phyloP scores from a whole-genome alignment of 2,888 invertebrate genomes.

The Nomada lathburiana region DNA sequence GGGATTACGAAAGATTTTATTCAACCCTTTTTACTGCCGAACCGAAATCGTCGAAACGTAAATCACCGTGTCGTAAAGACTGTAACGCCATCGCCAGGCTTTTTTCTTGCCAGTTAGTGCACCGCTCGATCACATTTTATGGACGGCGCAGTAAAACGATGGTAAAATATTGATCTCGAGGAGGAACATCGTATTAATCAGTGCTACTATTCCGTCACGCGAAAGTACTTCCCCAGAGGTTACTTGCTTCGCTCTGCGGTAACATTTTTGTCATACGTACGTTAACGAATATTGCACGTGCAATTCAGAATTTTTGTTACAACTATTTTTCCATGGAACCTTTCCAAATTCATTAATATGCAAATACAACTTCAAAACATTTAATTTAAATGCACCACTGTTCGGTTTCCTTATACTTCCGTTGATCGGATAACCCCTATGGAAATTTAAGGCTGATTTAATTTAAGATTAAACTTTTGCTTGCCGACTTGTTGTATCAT shows the following conservation, averaged over 20 bases:
- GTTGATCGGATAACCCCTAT: no score
- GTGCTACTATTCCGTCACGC: neutral
- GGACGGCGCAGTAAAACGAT: conserved; percentile 17
- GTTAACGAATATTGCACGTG: no score
- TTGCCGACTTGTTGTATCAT: no score
- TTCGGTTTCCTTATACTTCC: no score
- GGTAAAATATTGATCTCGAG: conserved; percentile 7
- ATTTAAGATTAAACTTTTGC: no score
- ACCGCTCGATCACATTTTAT: conserved; percentile 18
- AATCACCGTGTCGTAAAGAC: conserved; percentile 18
- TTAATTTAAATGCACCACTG: no score
- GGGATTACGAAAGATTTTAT: conserved; percentile 41
- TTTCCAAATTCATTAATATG: no score
- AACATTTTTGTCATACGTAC: neutral
- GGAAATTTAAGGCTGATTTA: no score
- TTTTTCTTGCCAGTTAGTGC: conserved; percentile 12
- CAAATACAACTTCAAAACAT: no score
- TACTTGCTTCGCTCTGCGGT: no score
- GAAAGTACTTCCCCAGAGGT: neutral
- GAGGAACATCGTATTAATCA: conserved; percentile 13
- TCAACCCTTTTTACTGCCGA: conserved; percentile 20
- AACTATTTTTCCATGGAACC: no score
- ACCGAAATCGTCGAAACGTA: conserved; percentile 19
- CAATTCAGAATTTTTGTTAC: no score
- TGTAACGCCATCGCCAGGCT: neutral